Evolutionary conservation across 1,140 invertebrate species (phyloP).

Genomic region (Calosoma granatense): DNA sequence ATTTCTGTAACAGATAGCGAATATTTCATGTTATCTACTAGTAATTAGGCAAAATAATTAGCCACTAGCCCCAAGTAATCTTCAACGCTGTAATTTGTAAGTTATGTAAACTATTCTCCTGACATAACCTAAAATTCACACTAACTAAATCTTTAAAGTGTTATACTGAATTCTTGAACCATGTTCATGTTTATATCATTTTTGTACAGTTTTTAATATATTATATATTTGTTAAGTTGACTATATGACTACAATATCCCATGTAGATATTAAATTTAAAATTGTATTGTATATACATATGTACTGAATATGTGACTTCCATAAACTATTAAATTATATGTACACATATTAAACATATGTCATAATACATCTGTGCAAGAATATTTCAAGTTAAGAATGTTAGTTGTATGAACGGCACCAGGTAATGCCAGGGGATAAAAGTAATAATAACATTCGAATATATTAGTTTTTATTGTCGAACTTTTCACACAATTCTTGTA

Average conservation of each 20-base stretch:
- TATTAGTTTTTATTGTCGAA: constrained; percentile 1
- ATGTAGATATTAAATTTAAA: neutral
- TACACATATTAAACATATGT: neutral
- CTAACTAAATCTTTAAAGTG: no score
- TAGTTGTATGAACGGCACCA: neutral
- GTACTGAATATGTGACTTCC: neutral
- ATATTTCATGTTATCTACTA: no score
- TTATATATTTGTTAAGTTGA: no score
- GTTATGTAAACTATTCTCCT: no score
- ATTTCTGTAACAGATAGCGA: no score
- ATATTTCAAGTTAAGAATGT: neutral
- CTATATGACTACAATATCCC: neutral
- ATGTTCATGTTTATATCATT: no score
- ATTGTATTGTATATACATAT: neutral
- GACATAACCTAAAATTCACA: no score
- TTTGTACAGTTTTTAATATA: no score
- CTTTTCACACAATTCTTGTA: neutral
- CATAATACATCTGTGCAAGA: neutral
- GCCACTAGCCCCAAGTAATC: no score
- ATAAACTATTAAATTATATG: neutral
- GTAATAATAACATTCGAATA: neutral
- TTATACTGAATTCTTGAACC: no score
- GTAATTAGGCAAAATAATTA: no score
- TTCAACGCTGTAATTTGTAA: no score
- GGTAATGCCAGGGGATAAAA: neutral